Base-by-base conservation (phyloP, 2,113 vertebrate genomes). In the Paralichthys olivaceus region DNA sequence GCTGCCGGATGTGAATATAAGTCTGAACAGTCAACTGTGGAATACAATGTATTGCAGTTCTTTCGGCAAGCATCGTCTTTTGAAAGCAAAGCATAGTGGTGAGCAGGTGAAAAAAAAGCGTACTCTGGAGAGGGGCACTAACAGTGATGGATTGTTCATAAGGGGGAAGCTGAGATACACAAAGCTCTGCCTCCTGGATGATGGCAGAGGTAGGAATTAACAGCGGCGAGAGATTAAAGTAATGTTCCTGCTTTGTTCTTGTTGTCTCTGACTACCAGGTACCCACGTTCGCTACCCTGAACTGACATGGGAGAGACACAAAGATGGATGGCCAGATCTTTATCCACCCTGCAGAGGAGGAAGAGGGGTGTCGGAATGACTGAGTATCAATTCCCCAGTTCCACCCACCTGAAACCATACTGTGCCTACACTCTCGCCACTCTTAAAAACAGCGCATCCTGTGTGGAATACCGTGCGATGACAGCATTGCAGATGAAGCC, bases 81-180 rank as follows among this genome's bases (percentile, higher is more conserved):
- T 79, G 75, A 82, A 83, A 87, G 80, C 58, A 70, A 84, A 80
- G 81, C 74, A 54, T n/a, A 76, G 81, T 34, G 43, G 81, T 4
- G 61, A 80, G 61, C 56, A 76, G 75, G 69, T 63, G 59, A n/a
- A 22, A 19, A 71, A 51, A 47, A 72, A 83, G 82, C 58, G 9
- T 68, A 51, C 79, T 89, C 79, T 62, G 63, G 87, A 88, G 85
- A 88, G 79, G 80, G 53, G 72, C 90, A 86, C 86, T 90, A 90
- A 90, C 90, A 84, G 84, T 93, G 92, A 93, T 92, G 89, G 88
- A 93, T 93, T 81, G 89, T 85, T 90, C 89, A 84, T 89, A 72
- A 69, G 85, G 86, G 84, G 76, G 60, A 86, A 76, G 89, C 83
- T 85, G 86, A 81, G 88, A 87, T 84, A 72, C 89, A 90, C 87